Conservation (phyloP, 2,797 vertebrate genomes). For the Prionace glauca region DNA sequence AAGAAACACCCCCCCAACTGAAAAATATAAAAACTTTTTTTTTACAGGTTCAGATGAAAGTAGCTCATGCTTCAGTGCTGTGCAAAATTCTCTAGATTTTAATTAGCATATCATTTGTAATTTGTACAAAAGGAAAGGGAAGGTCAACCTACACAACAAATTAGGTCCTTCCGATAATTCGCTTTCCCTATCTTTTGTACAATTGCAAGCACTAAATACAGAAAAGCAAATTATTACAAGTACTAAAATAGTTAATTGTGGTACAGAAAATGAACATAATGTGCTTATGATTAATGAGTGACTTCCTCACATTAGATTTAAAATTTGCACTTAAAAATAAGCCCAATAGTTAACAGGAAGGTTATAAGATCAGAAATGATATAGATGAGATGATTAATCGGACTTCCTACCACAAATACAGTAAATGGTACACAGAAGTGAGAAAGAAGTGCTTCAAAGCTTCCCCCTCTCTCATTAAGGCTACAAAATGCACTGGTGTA, state of each 20-base stretch:
- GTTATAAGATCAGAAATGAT: conserved; percentile 61
- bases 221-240: conserved; percentile 63
- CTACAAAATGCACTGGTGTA: conserved; percentile 60
- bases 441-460: conserved; percentile 58
- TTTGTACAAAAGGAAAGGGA: conserved; percentile 52
- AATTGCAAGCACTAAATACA: conserved; percentile 68
- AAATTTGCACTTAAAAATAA: conserved; percentile 51
- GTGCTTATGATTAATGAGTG: conserved; percentile 21
- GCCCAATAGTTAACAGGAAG: conserved; percentile 65
- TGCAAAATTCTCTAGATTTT: conserved; percentile 78
- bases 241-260: conserved; percentile 58
- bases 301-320: conserved; percentile 47
- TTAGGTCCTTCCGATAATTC: conserved; percentile 53
- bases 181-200: conserved; percentile 60
- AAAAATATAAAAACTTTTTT: conserved; percentile 85
- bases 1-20: conserved; percentile 76
- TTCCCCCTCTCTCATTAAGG: conserved; percentile 63
- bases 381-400: conserved; percentile 59
- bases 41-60: conserved; percentile 78
- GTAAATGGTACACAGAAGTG: conserved; percentile 58
- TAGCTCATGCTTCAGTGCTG: conserved; percentile 86
- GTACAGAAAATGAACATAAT: conserved; percentile 43
- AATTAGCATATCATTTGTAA: conserved; percentile 59
- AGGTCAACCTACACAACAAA: conserved; percentile 55
- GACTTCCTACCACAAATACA: conserved; percentile 50